Evolutionary conservation across 2,797 vertebrate genomes (phyloP).

Genomic region (Coilia nasus): DNA sequence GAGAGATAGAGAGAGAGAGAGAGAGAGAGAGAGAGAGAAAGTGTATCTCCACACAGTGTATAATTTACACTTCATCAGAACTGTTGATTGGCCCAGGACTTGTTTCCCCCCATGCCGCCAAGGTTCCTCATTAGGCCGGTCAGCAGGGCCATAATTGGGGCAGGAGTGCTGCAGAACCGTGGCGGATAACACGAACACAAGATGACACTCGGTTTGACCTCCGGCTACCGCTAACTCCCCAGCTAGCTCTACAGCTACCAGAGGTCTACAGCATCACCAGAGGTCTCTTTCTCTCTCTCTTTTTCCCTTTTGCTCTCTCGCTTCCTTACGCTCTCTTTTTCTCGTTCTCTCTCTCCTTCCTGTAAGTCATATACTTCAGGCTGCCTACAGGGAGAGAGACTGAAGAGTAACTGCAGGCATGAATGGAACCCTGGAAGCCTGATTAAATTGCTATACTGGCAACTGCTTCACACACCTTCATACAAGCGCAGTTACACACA

Average conservation of each 20-base stretch:
- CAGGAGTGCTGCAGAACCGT: conserved; percentile 10
- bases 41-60: background rate
- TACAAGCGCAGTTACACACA: background rate
- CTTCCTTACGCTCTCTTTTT: conserved; percentile 1
- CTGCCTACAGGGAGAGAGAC: background rate
- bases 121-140: conserved; percentile 22
- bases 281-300: background rate
- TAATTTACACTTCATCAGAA: conserved; percentile 28
- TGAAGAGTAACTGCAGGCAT: background rate
- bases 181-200: conserved; percentile 35
- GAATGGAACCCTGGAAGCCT: background rate
- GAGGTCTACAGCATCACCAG: background rate
- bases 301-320: background rate
- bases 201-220: conserved; percentile 45
- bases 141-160: conserved; percentile 32
- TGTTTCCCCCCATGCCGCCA: conserved; percentile 21
- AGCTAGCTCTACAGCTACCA: background rate
- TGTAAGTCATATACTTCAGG: background rate
- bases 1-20: background rate
- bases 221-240: background rate
- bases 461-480: background rate
- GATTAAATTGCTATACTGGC: background rate
- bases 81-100: conserved; percentile 2
- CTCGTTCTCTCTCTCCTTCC: conserved; percentile 23
- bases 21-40: conserved; percentile 22